Percentiles rank a stretch among this genome's conserved stretches.
Conservation (phyloP, 92 coral and sea anemone genomes). For the Palythoa heliodiscus region DNA sequence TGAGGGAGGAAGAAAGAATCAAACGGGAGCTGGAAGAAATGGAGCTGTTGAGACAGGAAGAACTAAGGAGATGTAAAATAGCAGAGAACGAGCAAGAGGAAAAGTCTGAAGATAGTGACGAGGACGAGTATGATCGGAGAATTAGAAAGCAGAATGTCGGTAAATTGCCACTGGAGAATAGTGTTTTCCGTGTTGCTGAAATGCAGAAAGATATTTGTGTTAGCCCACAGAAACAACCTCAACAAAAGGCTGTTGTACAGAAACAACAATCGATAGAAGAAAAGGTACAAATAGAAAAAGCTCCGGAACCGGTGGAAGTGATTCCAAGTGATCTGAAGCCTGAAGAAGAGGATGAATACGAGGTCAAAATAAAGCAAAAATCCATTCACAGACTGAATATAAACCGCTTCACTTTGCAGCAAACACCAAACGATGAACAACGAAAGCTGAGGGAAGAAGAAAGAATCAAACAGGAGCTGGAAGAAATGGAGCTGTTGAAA, state of each 20-base stretch:
- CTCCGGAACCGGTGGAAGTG: constrained; percentile 26
- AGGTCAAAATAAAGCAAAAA: constrained; percentile 47
- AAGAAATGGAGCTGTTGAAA: constrained; percentile 61
- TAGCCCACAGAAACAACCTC: not conserved
- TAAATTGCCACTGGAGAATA: constrained; percentile 38
- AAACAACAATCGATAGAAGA: constrained; percentile 11
- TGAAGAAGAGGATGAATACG: constrained; percentile 47
- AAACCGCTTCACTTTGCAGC: constrained; percentile 27
- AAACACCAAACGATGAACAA: not conserved
- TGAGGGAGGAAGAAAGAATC: constrained; percentile 56
- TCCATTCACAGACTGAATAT: constrained; percentile 47
- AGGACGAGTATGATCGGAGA: constrained; percentile 55
- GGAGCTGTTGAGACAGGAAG: constrained; percentile 60
- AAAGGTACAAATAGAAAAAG: constrained; percentile 19
- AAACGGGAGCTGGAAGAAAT: constrained; percentile 70
- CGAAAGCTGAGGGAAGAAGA: constrained; percentile 56
- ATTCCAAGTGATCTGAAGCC: constrained; percentile 27
- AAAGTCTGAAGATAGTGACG: constrained; percentile 1
- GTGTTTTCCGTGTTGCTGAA: constrained; percentile 15
- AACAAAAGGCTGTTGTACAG: not conserved
- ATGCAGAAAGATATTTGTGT: constrained; percentile 17
- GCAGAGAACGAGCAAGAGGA: constrained; percentile 34
- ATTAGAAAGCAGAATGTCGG: constrained; percentile 33
- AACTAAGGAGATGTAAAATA: constrained; percentile 39
- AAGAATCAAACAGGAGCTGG: constrained; percentile 58